Percentiles rank a stretch among this genome's conserved stretches.
These are phyloP conservation scores for Bradypodion ventrale DNA, from an alignment of 2,797 vertebrate genomes.

Conservation along the genomic window DNA sequence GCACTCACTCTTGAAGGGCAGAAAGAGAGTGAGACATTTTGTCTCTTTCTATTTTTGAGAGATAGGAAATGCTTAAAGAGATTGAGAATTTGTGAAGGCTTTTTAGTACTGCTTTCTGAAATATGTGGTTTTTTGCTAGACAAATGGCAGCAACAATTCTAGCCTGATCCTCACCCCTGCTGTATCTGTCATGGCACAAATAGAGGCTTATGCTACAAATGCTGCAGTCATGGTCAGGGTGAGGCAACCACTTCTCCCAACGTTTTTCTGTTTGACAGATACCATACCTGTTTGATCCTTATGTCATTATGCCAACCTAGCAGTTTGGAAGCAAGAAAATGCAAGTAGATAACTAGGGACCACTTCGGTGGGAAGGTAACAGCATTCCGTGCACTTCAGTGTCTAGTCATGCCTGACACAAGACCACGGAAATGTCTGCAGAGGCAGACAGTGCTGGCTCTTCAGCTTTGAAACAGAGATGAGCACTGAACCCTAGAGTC, in stretches of 20 bases:
- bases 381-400: too few relatives aligned
- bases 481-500: too few relatives aligned
- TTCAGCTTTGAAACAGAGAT: too few relatives aligned
- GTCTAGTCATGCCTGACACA: too few relatives aligned
- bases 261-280: neutral
- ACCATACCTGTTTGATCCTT: too few relatives aligned
- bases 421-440: too few relatives aligned
- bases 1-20: slow-evolving; percentile 33
- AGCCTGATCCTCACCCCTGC: slow-evolving; percentile 15
- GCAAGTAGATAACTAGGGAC: too few relatives aligned
- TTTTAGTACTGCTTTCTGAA: slow-evolving; percentile 35
- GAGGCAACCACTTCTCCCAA: neutral
- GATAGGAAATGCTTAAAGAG: slow-evolving; percentile 27
- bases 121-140: slow-evolving; percentile 33
- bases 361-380: too few relatives aligned
- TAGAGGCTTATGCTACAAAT: neutral
- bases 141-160: slow-evolving; percentile 29
- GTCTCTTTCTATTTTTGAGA: slow-evolving; percentile 37
- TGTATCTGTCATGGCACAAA: slow-evolving; percentile 3
- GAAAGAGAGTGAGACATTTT: slow-evolving; percentile 24
- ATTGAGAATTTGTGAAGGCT: slow-evolving; percentile 17
- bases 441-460: too few relatives aligned
- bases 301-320: neutral
- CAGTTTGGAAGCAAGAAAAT: too few relatives aligned
- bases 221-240: neutral